These are phyloP conservation scores for Cydia splendana DNA, from an alignment of 1,140 invertebrate species.

Conservation along the genomic window DNA sequence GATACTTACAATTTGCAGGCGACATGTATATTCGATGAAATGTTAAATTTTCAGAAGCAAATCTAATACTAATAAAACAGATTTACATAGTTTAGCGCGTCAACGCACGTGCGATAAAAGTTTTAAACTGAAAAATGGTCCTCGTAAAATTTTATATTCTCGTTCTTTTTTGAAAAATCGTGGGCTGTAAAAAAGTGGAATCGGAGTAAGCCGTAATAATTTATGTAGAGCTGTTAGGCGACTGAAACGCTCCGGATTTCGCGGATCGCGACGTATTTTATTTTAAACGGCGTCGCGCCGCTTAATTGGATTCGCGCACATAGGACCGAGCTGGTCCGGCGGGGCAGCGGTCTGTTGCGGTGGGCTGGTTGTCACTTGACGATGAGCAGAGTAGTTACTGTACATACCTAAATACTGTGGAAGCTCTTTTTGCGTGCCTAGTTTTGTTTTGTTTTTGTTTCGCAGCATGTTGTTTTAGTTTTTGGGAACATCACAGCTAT, in stretches of 20 bases:
- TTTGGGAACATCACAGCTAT: no score
- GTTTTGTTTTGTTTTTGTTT: no score
- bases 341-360: background rate
- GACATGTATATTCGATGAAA: background rate
- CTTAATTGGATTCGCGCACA: slow-evolving; percentile 19
- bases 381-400: background rate
- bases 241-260: slow-evolving; percentile 20
- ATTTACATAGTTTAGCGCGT: background rate
- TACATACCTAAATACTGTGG: no score
- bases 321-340: background rate
- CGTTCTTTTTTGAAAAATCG: slow-evolving; percentile 12
- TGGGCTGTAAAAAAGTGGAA: slow-evolving; percentile 16
- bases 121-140: slow-evolving; percentile 12
- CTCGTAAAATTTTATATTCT: slow-evolving; percentile 23
- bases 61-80: background rate
- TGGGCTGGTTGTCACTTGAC: background rate
- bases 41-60: background rate
- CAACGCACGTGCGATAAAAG: background rate
- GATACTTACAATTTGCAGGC: no score
- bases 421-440: no score
- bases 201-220: slow-evolving; percentile 29
- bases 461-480: no score
- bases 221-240: slow-evolving; percentile 32
- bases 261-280: slow-evolving; percentile 30
- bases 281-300: slow-evolving; percentile 29